Base-by-base conservation (phyloP, 2,888 invertebrate genomes). In the Gonocerus acuteangulatus region DNA sequence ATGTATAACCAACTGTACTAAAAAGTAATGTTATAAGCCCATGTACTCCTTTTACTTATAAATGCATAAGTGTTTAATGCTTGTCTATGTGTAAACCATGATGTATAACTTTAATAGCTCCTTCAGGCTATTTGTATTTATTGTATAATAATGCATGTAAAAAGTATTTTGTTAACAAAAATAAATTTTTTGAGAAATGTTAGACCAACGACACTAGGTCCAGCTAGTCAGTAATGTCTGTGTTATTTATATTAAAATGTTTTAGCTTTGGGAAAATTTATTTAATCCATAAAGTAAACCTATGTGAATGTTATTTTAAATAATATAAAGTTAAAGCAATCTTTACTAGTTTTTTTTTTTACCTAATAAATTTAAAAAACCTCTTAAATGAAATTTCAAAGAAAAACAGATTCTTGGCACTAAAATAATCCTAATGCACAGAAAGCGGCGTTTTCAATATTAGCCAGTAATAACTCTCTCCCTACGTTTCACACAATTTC, bases 161-260 rank as follows among this genome's bases (percentile, higher is more conserved):
- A 62, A 62, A 54, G 36, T 60, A 52, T 47, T 59, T 51, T 52
- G 45, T 45, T 60, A 61, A 54, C 22, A 27, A 45, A 36, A 52
- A 61, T 11, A 32, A 60, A 60, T 23, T 32, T 61, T 21, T 57
- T 56, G 49, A 61, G 45, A 44, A 56, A 44, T 32, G 36, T 48
- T 65, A 65, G 63, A 63, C 63, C 63, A 65, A 64, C 60, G 63
- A 63, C 61, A 65, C 49, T 67, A 65, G 67, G 66, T 67, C 65
- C 63, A 61, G 61, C 67, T 67, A 67, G 67, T 67, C 67, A 67
- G 63, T 65, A 66, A 64, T 64, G 63, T 67, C 67, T 67, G 67
- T 67, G 67, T 67, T 67, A 67, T 66, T 59, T 62, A 63, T 65
- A 63, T 61, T 56, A 51, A 62, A 65, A 65, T 61, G 61, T 65